Base-by-base conservation (phyloP, 2,113 vertebrate genomes). In the Hydropotes inermis region DNA sequence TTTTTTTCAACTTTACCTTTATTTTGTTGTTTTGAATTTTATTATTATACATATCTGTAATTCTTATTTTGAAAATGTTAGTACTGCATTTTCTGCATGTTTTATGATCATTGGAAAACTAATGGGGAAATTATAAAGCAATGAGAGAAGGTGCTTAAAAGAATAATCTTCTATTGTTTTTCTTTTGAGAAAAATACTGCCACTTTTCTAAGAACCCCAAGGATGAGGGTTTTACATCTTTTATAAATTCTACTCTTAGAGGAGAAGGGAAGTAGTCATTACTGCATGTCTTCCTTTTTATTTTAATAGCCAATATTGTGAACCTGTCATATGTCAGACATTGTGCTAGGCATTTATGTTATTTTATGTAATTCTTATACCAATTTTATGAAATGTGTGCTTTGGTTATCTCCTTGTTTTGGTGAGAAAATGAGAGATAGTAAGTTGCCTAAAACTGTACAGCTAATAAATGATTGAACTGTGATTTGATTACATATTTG, bases 241-340 rank as follows among this genome's bases (percentile, higher is more conserved):
- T 94, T 94, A 7, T 94, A 97, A 93, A 92, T 96, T 88, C 67
- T 79, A 12, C 25, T 61, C 92, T 96, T 64, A 67, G 57, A 95
- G 13, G 15, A 91, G 39, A 81, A 87, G 58, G 2, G n/a, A 84
- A 89, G 57, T 54, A 39, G 57, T 33, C 10, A 61, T 70, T 47
- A 45, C 54, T 92, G 7, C 25, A 28, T 81, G 54, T 91, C 54
- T 87, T 64, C 36, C 52, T 74, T 52, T 95, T 95, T 36, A 64
- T 89, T 78, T 36, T 78, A 64, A 21, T 87, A 91, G 19, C 23
- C 23, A 33, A n/a, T 33, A 36, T 70, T 97, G 10, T 95, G 2
- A 84, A 45, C 12, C 11, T 45, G 36, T 95, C 16, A 12, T 76
- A 23, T 67, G 54, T 78, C 19, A 85, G n/a, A 79, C 16, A 55